phyloP scores from a whole-genome alignment of 2,888 invertebrate genomes.

The Amblyteles armatorius region DNA sequence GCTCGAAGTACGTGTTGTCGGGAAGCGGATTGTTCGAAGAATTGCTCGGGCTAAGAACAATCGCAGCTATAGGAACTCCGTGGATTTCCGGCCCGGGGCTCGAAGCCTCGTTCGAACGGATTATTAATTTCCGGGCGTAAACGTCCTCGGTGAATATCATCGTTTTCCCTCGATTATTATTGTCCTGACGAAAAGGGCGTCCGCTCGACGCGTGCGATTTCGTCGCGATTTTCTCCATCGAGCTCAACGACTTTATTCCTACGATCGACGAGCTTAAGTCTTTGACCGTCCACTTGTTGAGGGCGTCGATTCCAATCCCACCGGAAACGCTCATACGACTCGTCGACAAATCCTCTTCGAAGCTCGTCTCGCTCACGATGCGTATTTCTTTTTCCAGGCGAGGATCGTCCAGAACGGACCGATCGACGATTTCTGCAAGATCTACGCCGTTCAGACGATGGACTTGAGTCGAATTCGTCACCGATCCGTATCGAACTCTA shows the following conservation, averaged over 20 bases:
- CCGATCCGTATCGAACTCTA: constrained; percentile 15
- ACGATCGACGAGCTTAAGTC: constrained; percentile 74
- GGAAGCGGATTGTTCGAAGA: constrained; percentile 68
- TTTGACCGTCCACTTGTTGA: constrained; percentile 73
- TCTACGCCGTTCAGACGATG: not conserved
- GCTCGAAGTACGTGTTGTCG: constrained; percentile 69
- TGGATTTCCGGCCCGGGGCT: constrained; percentile 62
- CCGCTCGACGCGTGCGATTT: not conserved
- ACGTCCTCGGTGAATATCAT: constrained; percentile 72
- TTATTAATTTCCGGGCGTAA: constrained; percentile 67
- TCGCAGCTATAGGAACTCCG: constrained; percentile 65
- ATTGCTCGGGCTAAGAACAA: constrained; percentile 59
- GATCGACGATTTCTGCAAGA: constrained; percentile 33
- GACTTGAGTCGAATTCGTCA: not conserved
- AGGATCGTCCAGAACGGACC: constrained; percentile 52
- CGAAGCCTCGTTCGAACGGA: constrained; percentile 38
- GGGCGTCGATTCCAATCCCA: constrained; percentile 69
- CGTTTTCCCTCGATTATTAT: not conserved
- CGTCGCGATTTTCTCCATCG: constrained; percentile 4
- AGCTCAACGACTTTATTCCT: constrained; percentile 67
- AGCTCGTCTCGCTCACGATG: constrained; percentile 74
- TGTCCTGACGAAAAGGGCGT: not conserved
- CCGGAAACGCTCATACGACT: constrained; percentile 68
- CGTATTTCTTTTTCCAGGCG: constrained; percentile 4
- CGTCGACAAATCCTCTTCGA: constrained; percentile 68